Percentiles rank a stretch among this genome's conserved stretches.
Evolutionary conservation across 2,888 invertebrate genomes (phyloP).

Genomic region (Ligdia adustata): DNA sequence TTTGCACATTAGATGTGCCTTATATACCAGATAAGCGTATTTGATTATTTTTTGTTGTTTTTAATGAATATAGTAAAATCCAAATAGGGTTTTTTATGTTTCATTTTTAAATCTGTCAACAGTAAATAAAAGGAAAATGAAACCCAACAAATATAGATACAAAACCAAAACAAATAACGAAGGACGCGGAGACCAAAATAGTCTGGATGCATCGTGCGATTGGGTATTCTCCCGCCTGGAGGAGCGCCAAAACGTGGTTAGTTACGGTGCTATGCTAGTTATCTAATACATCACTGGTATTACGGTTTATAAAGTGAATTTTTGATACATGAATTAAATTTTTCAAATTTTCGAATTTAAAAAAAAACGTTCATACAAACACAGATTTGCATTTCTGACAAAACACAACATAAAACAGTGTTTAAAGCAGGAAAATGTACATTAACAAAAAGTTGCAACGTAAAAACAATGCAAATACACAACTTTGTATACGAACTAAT

Average conservation of each 20-base stretch:
- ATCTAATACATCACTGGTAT: conserved; percentile 28
- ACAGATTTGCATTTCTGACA: background rate
- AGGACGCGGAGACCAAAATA: conserved; percentile 70
- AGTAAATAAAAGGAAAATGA: conserved; percentile 47
- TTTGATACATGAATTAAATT: conserved; percentile 24
- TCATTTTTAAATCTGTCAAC: background rate
- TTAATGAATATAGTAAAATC: too few relatives aligned
- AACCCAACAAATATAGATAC: conserved; percentile 57
- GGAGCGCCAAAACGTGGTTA: conserved; percentile 53
- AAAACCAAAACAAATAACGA: conserved; percentile 63
- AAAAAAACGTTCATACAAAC: too few relatives aligned
- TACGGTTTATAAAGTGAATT: conserved; percentile 48
- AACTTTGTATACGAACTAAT: conserved; percentile 44
- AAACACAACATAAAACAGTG: background rate
- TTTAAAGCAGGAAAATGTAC: conserved; percentile 2
- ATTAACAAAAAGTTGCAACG: conserved; percentile 3
- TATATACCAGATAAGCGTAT: too few relatives aligned
- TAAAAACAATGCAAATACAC: conserved; percentile 38
- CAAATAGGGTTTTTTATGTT: too few relatives aligned
- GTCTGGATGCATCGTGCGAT: conserved; percentile 67
- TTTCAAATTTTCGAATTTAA: background rate
- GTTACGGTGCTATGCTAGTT: conserved; percentile 41
- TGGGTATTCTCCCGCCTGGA: conserved; percentile 61
- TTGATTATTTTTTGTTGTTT: background rate
- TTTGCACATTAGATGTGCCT: too few relatives aligned